Percentiles rank a stretch among this genome's conserved stretches.
Conservation (phyloP, 2,797 vertebrate genomes). For the Dendrocincla fuliginosa region DNA sequence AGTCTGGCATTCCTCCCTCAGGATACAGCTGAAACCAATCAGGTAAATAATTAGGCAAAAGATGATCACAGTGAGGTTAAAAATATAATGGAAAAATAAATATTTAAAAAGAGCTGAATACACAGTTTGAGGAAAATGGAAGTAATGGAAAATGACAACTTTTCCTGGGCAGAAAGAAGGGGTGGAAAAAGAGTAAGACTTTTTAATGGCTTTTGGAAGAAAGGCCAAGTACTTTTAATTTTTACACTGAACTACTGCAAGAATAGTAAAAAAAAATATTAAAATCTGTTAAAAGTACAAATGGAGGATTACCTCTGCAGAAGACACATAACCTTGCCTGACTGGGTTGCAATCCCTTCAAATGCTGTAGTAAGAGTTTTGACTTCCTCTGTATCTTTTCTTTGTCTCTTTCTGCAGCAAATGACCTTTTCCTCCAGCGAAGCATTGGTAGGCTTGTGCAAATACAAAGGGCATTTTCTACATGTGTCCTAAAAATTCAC, state of each 20-base stretch:
- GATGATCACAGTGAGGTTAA: slow-evolving; percentile 30
- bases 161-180: neutral
- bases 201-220: neutral
- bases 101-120: slow-evolving; percentile 57
- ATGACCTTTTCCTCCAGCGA: neutral
- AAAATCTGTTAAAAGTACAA: neutral
- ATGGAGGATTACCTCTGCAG: neutral
- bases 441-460: neutral
- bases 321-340: neutral
- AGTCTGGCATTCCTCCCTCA: neutral
- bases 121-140: slow-evolving; percentile 19
- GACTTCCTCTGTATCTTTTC: neutral
- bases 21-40: slow-evolving; percentile 16
- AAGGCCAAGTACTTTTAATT: neutral
- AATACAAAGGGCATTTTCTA: neutral
- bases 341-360: neutral
- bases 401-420: neutral
- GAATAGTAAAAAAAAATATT: neutral
- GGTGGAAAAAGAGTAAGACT: neutral
- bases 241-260: neutral
- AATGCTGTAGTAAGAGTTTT: neutral
- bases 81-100: slow-evolving; percentile 58
- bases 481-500: neutral
- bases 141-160: slow-evolving; percentile 15
- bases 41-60: slow-evolving; percentile 31